Evolutionary conservation across 1,140 invertebrate genomes (phyloP).

Genomic region (Drusus annulatus): DNA sequence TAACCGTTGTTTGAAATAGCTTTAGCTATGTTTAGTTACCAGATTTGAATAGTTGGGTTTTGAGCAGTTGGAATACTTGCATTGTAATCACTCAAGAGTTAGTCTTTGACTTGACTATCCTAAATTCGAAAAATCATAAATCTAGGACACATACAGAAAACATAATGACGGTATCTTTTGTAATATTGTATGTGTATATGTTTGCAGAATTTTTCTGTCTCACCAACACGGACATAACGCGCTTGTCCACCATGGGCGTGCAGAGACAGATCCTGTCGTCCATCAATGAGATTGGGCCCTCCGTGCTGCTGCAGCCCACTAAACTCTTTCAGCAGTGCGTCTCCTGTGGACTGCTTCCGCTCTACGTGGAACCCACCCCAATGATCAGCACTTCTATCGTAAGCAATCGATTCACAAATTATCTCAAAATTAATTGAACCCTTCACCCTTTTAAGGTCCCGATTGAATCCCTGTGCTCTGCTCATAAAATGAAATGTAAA

Average conservation of each 20-base stretch:
- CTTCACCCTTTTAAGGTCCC: not conserved
- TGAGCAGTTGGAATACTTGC: too few species aligned
- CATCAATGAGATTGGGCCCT: slow-evolving; percentile 76
- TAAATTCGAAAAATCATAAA: too few species aligned
- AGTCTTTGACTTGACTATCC: too few species aligned
- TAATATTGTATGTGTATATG: too few species aligned
- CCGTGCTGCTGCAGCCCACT: slow-evolving; percentile 78
- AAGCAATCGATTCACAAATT: not conserved
- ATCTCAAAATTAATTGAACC: too few species aligned
- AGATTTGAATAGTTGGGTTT: too few species aligned
- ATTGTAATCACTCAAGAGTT: too few species aligned
- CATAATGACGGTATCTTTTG: too few species aligned
- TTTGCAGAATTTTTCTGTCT: slow-evolving; percentile 71
- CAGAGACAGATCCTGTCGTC: slow-evolving; percentile 78
- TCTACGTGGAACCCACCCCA: slow-evolving; percentile 70
- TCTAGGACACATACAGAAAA: too few species aligned
- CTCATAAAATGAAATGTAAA: not conserved
- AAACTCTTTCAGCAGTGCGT: slow-evolving; percentile 76
- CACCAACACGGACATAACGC: slow-evolving; percentile 67
- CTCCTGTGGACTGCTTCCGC: slow-evolving; percentile 76
- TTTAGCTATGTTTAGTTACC: too few species aligned
- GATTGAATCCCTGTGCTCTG: not conserved
- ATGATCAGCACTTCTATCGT: slow-evolving; percentile 62
- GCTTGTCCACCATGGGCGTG: slow-evolving; percentile 75
- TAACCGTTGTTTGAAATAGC: too few species aligned